phyloP scores from a whole-genome alignment of 2,797 vertebrate genomes.

The Paguma larvata region DNA sequence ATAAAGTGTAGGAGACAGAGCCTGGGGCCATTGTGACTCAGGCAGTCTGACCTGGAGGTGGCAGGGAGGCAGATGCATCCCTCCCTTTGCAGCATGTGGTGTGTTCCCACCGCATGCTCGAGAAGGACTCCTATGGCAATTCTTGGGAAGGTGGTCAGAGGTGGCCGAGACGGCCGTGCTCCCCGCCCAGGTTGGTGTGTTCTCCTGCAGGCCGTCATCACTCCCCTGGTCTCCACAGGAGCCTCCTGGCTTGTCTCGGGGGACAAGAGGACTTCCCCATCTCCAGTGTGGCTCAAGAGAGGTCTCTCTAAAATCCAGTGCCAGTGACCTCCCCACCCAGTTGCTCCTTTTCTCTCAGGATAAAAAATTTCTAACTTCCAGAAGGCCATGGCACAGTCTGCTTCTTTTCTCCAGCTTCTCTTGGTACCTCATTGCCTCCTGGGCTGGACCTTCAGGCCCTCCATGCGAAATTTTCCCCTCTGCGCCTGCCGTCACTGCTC shows the following conservation, averaged over 20 bases:
- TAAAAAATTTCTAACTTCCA: not conserved
- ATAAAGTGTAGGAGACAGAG: not conserved
- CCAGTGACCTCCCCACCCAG: not conserved
- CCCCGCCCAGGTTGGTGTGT: not conserved
- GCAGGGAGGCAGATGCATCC: not conserved
- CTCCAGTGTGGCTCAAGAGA: not conserved
- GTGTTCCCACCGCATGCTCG: no score
- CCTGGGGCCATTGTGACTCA: not conserved
- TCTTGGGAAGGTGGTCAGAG: not conserved
- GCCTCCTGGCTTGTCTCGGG: not conserved
- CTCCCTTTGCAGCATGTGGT: no score
- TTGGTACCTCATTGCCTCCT: not conserved
- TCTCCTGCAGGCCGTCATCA: rapidly evolving
- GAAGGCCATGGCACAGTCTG: not conserved
- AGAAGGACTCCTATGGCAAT: not conserved
- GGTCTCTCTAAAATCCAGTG: not conserved
- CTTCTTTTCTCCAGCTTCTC: not conserved
- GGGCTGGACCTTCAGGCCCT: not conserved
- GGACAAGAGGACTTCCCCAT: not conserved
- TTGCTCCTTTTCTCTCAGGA: not conserved
- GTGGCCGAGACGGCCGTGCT: not conserved
- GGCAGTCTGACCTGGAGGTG: not conserved
- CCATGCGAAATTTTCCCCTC: not conserved
- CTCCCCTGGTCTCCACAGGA: not conserved
- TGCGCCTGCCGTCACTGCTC: not conserved